Conservation (phyloP, 2,888 invertebrate species). For the Lepidochitona cinerea region DNA sequence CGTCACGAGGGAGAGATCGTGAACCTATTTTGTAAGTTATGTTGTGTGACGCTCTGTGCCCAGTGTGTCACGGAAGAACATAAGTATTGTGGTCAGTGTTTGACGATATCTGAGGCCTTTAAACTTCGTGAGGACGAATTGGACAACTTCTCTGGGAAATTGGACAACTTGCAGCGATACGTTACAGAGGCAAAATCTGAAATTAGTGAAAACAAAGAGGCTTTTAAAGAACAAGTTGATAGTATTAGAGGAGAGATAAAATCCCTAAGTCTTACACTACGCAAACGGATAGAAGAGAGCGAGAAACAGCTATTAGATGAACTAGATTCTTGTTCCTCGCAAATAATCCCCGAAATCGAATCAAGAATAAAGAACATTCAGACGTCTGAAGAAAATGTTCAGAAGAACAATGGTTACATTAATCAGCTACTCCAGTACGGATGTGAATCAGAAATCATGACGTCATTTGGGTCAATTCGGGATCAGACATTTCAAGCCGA, state of each 20-base stretch:
- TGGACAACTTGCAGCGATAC: not conserved
- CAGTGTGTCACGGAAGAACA: constrained; percentile 52
- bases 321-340: constrained; percentile 35
- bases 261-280: constrained; percentile 39
- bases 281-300: constrained; percentile 41
- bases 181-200: not conserved
- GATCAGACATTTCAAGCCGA: not conserved
- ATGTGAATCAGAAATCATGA: constrained; percentile 52
- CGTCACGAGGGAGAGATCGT: constrained; percentile 45
- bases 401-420: constrained; percentile 46
- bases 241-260: constrained; percentile 44
- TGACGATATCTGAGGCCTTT: constrained; percentile 50
- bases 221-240: constrained; percentile 44
- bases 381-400: constrained; percentile 39
- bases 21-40: constrained; percentile 49
- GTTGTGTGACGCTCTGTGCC: constrained; percentile 48
- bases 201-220: not conserved
- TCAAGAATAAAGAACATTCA: constrained; percentile 34
- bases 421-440: constrained; percentile 51
- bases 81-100: constrained; percentile 48
- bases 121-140: constrained; percentile 41
- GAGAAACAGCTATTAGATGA: constrained; percentile 42
- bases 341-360: constrained; percentile 31
- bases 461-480: constrained; percentile 38
- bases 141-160: constrained; percentile 11